These are phyloP conservation scores for Mesocricetus auratus DNA, from an alignment of 2,113 vertebrate species.

Conservation along the genomic window DNA sequence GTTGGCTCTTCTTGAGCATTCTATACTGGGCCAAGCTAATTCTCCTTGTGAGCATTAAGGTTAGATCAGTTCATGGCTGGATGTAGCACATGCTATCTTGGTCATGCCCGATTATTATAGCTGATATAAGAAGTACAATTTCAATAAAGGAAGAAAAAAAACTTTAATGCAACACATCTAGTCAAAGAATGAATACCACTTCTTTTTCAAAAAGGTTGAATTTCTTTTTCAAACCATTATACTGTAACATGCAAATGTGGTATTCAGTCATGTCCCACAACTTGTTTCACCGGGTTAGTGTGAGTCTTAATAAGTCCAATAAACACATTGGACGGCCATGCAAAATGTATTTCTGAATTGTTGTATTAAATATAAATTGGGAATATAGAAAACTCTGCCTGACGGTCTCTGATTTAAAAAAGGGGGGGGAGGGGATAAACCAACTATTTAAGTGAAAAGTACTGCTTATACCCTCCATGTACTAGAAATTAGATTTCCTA, in stretches of 20 bases:
- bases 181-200: conserved; percentile 26
- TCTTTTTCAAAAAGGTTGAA: conserved; percentile 39
- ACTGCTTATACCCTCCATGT: not conserved
- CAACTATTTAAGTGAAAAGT: conserved; percentile 42
- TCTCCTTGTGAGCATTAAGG: not conserved
- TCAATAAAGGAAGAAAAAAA: conserved; percentile 22
- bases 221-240: conserved; percentile 27
- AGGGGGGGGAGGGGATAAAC: not conserved
- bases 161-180: not conserved
- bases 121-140: not conserved
- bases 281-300: not conserved
- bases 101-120: conserved; percentile 13
- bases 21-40: conserved; percentile 27
- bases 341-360: conserved; percentile 54
- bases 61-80: not conserved
- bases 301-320: not conserved
- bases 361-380: conserved; percentile 30
- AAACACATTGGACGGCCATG: not conserved
- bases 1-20: conserved; percentile 30
- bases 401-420: not conserved
- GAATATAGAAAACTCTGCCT: not conserved
- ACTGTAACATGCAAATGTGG: not conserved
- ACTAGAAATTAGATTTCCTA: conserved; percentile 27
- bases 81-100: not conserved
- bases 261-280: not conserved